A percentile compares a stretch with the other conserved stretches of the same genome.
phyloP scores from a whole-genome alignment of 2,888 invertebrate genomes.

The Diaperis boleti region DNA sequence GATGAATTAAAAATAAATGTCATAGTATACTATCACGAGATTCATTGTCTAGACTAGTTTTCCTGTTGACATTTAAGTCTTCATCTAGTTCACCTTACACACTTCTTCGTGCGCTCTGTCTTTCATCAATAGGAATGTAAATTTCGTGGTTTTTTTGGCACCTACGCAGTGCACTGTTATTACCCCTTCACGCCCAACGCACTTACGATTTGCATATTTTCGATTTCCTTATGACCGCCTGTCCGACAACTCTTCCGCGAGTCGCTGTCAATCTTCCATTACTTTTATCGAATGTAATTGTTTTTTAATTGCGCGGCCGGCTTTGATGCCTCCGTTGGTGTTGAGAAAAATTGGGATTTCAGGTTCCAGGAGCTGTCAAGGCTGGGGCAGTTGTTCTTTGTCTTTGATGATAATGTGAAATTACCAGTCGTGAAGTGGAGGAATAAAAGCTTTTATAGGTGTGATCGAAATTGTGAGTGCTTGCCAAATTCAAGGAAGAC shows the following conservation, averaged over 20 bases:
- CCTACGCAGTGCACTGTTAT: conserved; percentile 34
- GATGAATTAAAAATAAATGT: conserved; percentile 40
- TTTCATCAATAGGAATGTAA: conserved; percentile 20
- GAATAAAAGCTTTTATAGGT: too few relatives aligned
- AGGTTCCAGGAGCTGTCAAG: conserved; percentile 24
- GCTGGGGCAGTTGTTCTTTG: too few relatives aligned
- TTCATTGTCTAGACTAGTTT: conserved; percentile 40
- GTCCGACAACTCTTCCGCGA: conserved; percentile 1
- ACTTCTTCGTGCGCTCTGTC: conserved; percentile 1
- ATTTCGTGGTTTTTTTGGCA: conserved; percentile 21
- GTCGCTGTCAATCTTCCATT: conserved; percentile 5
- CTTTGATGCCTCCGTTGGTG: conserved; percentile 2
- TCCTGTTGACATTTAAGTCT: conserved; percentile 39
- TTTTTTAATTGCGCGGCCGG: conserved; percentile 15
- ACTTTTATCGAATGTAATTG: conserved; percentile 6
- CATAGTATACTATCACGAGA: conserved; percentile 35
- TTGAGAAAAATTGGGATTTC: conserved; percentile 13
- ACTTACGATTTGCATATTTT: conserved; percentile 21
- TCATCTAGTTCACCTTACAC: conserved; percentile 36
- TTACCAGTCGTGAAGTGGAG: too few relatives aligned
- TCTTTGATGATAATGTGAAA: too few relatives aligned
- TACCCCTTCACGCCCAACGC: conserved; percentile 37
- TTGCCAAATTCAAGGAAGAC: too few relatives aligned
- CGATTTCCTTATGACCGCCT: conserved; percentile 17
- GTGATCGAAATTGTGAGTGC: too few relatives aligned